Conservation (phyloP, 1,140 invertebrate genomes). For the Coptotermes formosanus region DNA sequence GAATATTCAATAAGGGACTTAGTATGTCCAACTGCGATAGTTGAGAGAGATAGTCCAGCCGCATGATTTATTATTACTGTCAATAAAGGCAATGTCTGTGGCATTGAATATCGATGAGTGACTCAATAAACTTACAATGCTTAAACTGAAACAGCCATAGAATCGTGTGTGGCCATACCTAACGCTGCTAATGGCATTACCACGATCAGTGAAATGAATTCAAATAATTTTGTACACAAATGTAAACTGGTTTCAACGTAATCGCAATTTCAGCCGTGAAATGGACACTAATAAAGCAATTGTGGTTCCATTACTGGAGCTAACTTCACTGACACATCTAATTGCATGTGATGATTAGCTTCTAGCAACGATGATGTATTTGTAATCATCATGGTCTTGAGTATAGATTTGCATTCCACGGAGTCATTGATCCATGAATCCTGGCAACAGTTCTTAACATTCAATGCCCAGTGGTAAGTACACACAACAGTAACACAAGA, state of each 20-base stretch:
- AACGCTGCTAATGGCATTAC: conserved; percentile 1
- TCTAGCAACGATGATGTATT: neutral
- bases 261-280: neutral
- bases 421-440: neutral
- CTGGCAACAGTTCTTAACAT: neutral
- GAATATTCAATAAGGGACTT: conserved; percentile 19
- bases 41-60: neutral
- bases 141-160: neutral
- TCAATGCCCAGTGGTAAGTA: too few relatives aligned
- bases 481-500: too few relatives aligned
- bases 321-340: neutral
- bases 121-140: neutral
- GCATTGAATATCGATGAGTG: conserved; percentile 10
- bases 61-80: conserved; percentile 17
- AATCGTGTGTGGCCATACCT: conserved; percentile 2
- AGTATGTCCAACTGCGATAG: neutral
- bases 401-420: neutral
- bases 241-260: neutral
- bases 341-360: neutral
- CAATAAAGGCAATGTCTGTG: neutral
- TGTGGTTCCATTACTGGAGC: neutral
- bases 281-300: neutral
- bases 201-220: conserved; percentile 16
- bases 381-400: neutral
- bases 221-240: conserved; percentile 2